Evolutionary conservation across 2,888 invertebrate genomes (phyloP).

Genomic region (Caenorhabditis japonica): DNA sequence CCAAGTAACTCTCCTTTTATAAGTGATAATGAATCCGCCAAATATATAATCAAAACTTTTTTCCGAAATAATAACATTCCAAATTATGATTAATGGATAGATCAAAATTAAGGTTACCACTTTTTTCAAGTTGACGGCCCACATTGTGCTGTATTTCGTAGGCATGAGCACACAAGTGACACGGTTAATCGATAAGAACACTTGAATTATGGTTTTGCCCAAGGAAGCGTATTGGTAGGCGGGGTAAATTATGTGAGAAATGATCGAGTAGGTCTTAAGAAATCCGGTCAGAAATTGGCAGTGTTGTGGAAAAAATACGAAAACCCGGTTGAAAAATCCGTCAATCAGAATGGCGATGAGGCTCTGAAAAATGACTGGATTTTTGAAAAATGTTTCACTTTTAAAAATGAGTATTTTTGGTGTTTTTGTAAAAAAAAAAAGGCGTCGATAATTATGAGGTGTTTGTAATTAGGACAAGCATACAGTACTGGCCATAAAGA

Average conservation of each 20-base stretch:
- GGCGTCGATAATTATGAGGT: too few relatives aligned
- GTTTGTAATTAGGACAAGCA: too few relatives aligned
- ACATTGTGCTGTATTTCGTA: not conserved
- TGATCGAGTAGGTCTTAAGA: not conserved
- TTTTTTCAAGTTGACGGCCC: not conserved
- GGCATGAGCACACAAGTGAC: constrained; percentile 19
- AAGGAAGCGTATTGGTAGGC: constrained; percentile 4
- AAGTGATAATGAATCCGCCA: not conserved
- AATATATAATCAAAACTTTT: not conserved
- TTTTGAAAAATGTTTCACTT: too few relatives aligned
- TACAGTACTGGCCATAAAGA: too few relatives aligned
- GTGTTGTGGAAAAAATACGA: constrained; percentile 31
- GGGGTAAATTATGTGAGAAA: constrained; percentile 18
- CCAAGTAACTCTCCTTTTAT: not conserved
- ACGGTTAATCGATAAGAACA: constrained; percentile 18
- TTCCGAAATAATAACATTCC: not conserved
- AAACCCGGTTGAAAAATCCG: constrained; percentile 10
- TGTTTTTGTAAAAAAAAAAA: too few relatives aligned
- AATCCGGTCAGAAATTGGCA: constrained; percentile 2
- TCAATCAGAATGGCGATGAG: constrained; percentile 16
- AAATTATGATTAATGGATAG: not conserved
- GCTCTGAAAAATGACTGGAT: too few relatives aligned
- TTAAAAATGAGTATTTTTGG: too few relatives aligned
- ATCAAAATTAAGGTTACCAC: not conserved
- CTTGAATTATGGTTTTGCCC: constrained; percentile 13